These are phyloP conservation scores for Pteromalus puparum DNA, from an alignment of 1,140 invertebrate genomes.

Conservation along the genomic window DNA sequence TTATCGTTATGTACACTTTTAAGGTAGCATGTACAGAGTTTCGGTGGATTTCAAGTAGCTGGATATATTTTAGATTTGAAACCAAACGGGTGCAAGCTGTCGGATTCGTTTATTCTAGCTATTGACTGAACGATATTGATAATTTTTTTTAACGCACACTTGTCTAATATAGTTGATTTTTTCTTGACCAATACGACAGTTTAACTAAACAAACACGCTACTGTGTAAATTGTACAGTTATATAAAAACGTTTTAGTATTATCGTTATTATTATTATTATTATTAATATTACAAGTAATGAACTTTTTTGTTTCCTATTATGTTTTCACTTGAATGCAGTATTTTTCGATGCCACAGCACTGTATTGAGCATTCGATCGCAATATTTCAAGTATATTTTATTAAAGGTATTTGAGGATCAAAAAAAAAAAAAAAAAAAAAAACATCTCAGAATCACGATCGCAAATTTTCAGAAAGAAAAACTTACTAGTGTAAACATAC, in stretches of 20 bases:
- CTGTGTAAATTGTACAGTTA: constrained; percentile 21
- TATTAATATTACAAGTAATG: constrained; percentile 13
- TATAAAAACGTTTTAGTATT: constrained; percentile 32
- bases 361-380: constrained; percentile 4
- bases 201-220: neutral
- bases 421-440: neutral
- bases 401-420: neutral
- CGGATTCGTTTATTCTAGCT: neutral
- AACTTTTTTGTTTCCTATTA: constrained; percentile 21
- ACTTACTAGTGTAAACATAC: neutral
- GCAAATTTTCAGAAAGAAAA: neutral
- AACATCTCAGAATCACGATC: neutral
- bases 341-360: neutral
- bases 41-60: neutral
- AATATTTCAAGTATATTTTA: neutral
- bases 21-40: constrained; percentile 30
- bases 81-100: neutral
- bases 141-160: neutral
- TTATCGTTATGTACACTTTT: constrained; percentile 45
- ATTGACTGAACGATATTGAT: neutral
- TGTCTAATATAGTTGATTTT: neutral
- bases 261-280: constrained; percentile 3
- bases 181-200: neutral
- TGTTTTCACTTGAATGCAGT: neutral
- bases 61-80: neutral